Percentiles rank a stretch among this genome's conserved stretches.
phyloP scores from a whole-genome alignment of 2,888 invertebrate species.

The Spodoptera picta region DNA sequence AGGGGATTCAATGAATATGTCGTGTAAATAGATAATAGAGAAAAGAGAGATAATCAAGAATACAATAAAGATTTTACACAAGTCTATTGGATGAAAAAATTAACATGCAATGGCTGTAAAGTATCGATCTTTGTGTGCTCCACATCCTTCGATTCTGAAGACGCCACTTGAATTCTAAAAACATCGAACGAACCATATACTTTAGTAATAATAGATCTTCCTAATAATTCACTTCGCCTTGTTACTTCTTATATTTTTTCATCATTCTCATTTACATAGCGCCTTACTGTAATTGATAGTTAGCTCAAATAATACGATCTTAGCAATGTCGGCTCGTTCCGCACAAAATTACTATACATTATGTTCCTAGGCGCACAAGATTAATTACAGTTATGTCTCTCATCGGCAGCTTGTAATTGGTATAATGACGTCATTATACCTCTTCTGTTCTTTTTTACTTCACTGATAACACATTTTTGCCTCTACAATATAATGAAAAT shows the following conservation, averaged over 20 bases:
- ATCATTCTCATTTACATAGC: slow-evolving; percentile 36
- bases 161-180: slow-evolving; percentile 19
- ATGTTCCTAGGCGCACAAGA: slow-evolving; percentile 27
- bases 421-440: slow-evolving; percentile 39
- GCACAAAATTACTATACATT: slow-evolving; percentile 39
- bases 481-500: slow-evolving; percentile 3
- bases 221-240: slow-evolving; percentile 23
- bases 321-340: slow-evolving; percentile 30
- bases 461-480: slow-evolving; percentile 23
- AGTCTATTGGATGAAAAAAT: background rate
- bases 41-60: background rate
- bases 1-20: background rate
- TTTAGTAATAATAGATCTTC: slow-evolving; percentile 6
- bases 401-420: slow-evolving; percentile 43
- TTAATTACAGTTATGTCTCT: slow-evolving; percentile 45
- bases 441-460: slow-evolving; percentile 38
- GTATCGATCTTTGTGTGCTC: slow-evolving; percentile 10
- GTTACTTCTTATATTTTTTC: slow-evolving; percentile 21
- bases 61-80: background rate
- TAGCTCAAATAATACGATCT: slow-evolving; percentile 42
- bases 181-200: slow-evolving; percentile 7
- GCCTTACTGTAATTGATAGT: slow-evolving; percentile 43
- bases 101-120: slow-evolving; percentile 3
- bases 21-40: too few species aligned
- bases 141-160: slow-evolving; percentile 7